Evolutionary conservation across 2,888 invertebrate genomes (phyloP).

Genomic region (Anoplius nigerrimus): DNA sequence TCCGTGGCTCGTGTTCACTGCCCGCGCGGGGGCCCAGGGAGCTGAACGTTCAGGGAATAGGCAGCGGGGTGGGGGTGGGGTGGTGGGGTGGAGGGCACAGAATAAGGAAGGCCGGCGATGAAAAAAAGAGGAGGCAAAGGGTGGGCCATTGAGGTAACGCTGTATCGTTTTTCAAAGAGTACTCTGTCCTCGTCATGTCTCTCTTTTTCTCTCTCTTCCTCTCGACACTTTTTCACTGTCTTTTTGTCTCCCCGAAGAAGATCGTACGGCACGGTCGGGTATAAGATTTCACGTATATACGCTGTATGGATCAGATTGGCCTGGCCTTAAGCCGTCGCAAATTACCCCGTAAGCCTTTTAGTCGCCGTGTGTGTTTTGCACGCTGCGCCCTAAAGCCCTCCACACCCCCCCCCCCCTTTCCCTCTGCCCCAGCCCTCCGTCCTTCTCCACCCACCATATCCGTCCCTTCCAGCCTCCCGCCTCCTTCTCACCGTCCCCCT

Average conservation of each 20-base stretch:
- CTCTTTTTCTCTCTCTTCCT: slow-evolving; percentile 26
- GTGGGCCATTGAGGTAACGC: slow-evolving; percentile 53
- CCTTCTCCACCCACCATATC: slow-evolving; percentile 4
- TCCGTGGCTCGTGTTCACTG: slow-evolving; percentile 66
- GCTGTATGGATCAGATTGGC: slow-evolving; percentile 68
- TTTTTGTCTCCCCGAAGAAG: slow-evolving; percentile 39
- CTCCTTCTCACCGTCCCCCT: slow-evolving; percentile 7
- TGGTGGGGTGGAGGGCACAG: slow-evolving; percentile 28
- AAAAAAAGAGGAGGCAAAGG: slow-evolving; percentile 35
- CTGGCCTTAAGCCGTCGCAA: slow-evolving; percentile 71
- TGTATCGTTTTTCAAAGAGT: slow-evolving; percentile 71
- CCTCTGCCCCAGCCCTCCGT: background rate
- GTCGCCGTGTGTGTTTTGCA: slow-evolving; percentile 67
- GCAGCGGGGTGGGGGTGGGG: slow-evolving; percentile 15
- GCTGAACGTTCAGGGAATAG: slow-evolving; percentile 23
- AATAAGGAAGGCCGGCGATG: no score
- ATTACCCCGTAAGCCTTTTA: slow-evolving; percentile 74
- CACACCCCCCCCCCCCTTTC: slow-evolving; percentile 17
- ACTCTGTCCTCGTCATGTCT: slow-evolving; percentile 51
- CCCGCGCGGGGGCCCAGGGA: slow-evolving; percentile 42
- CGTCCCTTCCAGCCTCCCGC: slow-evolving; percentile 13
- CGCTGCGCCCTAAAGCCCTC: slow-evolving; percentile 53
- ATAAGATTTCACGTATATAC: slow-evolving; percentile 68
- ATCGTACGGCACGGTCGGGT: slow-evolving; percentile 46
- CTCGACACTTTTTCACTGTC: slow-evolving; percentile 30